These are phyloP conservation scores for Lepus oiostolus DNA, from an alignment of 2,797 vertebrate species.

Conservation along the genomic window DNA sequence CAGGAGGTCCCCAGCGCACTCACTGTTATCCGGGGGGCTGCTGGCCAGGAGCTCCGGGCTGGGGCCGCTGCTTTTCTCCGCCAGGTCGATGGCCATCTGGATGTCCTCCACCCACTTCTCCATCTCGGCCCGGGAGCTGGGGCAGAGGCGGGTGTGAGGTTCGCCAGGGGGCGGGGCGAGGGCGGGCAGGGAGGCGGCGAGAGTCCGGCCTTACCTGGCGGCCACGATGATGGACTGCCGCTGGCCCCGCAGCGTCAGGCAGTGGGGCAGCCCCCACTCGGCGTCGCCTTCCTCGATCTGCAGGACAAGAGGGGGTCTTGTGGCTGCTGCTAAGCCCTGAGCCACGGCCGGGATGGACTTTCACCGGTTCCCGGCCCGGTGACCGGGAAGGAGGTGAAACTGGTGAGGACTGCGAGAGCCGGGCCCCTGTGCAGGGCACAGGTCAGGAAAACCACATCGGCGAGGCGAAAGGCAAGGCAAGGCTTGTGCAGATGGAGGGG, in stretches of 20 bases:
- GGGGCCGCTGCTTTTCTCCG: constrained; percentile 93
- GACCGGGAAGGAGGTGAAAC: too few relatives aligned
- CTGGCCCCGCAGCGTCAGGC: constrained; percentile 95
- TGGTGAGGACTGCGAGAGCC: too few relatives aligned
- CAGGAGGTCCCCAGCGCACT: constrained; percentile 76
- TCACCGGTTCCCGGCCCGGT: too few relatives aligned
- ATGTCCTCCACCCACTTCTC: constrained; percentile 98
- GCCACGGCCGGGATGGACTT: accelerated
- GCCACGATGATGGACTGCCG: constrained; percentile 96
- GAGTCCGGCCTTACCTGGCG: constrained; percentile 91
- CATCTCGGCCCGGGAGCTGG: constrained; percentile 94
- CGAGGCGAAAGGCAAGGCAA: too few relatives aligned
- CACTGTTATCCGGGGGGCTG: constrained; percentile 94
- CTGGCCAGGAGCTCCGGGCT: constrained; percentile 91
- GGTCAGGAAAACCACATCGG: too few relatives aligned
- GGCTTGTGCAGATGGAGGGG: too few relatives aligned
- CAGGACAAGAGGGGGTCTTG: not conserved
- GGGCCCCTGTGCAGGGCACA: too few relatives aligned
- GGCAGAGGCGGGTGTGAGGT: constrained; percentile 60
- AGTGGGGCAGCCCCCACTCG: constrained; percentile 98
- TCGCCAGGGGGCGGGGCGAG: accelerated
- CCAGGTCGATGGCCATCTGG: constrained; percentile 94
- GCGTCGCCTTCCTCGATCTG: constrained; percentile 98
- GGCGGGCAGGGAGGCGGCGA: accelerated
- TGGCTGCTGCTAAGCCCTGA: not conserved